Percentiles rank a stretch among this genome's conserved stretches.
These are phyloP conservation scores for Papilio protenor DNA, from an alignment of 2,888 invertebrate genomes.

Conservation along the genomic window DNA sequence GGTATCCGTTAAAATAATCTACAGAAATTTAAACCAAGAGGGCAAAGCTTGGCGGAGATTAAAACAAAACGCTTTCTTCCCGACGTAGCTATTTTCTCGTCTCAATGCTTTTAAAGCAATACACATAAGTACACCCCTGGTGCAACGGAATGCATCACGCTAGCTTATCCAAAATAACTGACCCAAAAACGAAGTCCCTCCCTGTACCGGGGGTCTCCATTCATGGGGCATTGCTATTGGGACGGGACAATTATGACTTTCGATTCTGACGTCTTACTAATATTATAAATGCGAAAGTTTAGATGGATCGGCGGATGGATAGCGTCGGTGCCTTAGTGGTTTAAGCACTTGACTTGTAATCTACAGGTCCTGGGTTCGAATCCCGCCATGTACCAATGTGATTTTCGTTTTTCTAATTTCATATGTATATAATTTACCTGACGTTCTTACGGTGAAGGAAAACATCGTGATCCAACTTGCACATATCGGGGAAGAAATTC, in stretches of 20 bases:
- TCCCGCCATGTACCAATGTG: too few relatives aligned
- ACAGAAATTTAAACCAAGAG: background rate
- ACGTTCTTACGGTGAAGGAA: too few relatives aligned
- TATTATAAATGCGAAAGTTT: too few relatives aligned
- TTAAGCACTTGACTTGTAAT: too few relatives aligned
- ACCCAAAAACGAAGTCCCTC: conserved; percentile 60
- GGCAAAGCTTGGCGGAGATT: background rate
- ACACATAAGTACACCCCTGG: conserved; percentile 26
- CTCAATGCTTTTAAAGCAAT: conserved; percentile 31
- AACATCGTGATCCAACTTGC: too few relatives aligned
- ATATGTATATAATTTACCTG: too few relatives aligned
- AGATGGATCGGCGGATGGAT: too few relatives aligned
- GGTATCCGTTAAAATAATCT: background rate
- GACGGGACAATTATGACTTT: conserved; percentile 46
- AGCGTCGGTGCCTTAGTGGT: too few relatives aligned
- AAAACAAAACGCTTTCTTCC: conserved; percentile 5
- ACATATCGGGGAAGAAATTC: too few relatives aligned
- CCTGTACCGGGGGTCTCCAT: background rate
- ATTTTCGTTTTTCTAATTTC: too few relatives aligned
- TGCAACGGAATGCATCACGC: conserved; percentile 50
- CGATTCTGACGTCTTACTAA: background rate
- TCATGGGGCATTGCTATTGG: background rate
- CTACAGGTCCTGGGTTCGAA: too few relatives aligned
- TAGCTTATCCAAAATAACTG: conserved; percentile 57
- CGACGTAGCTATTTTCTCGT: conserved; percentile 21